A percentile compares a stretch with the other conserved stretches of the same genome.
These are phyloP conservation scores for Macrotis lagotis DNA, from an alignment of 2,113 vertebrate species.

Conservation along the genomic window DNA sequence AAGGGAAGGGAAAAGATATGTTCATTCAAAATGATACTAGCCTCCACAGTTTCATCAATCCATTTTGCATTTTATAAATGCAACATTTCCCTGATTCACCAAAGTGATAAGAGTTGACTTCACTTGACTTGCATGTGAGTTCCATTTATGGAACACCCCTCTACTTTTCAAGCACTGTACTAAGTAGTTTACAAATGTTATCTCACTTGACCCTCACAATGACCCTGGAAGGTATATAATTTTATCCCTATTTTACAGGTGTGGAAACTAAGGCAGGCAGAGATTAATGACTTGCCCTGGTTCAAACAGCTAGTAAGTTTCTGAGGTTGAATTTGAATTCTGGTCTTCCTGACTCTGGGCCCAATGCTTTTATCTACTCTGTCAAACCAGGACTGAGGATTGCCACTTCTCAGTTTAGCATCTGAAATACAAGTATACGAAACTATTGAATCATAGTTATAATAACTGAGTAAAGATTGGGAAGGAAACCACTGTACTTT, in stretches of 20 bases:
- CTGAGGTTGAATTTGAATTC: not conserved
- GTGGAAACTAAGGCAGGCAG: not conserved
- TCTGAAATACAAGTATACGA: not conserved
- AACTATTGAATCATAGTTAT: not conserved
- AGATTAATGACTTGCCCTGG: not conserved
- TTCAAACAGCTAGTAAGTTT: not conserved
- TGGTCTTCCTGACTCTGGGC: not conserved
- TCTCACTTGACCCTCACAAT: too few relatives aligned
- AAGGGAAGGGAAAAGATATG: not conserved
- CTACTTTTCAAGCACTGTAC: too few relatives aligned
- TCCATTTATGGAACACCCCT: too few relatives aligned
- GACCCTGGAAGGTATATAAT: too few relatives aligned
- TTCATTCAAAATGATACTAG: not conserved
- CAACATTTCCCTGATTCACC: too few relatives aligned
- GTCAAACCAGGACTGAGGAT: not conserved
- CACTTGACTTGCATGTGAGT: too few relatives aligned
- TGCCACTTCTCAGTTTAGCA: slow-evolving; percentile 29
- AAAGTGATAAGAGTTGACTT: too few relatives aligned
- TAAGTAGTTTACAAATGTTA: too few relatives aligned
- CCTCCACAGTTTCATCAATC: not conserved
- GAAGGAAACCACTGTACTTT: too few relatives aligned
- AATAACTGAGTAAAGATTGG: not conserved
- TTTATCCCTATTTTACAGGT: not conserved
- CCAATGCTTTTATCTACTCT: not conserved
- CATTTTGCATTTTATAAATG: not conserved